Evolutionary conservation across 2,888 invertebrate species (phyloP).

Genomic region (Operophtera brumata): DNA sequence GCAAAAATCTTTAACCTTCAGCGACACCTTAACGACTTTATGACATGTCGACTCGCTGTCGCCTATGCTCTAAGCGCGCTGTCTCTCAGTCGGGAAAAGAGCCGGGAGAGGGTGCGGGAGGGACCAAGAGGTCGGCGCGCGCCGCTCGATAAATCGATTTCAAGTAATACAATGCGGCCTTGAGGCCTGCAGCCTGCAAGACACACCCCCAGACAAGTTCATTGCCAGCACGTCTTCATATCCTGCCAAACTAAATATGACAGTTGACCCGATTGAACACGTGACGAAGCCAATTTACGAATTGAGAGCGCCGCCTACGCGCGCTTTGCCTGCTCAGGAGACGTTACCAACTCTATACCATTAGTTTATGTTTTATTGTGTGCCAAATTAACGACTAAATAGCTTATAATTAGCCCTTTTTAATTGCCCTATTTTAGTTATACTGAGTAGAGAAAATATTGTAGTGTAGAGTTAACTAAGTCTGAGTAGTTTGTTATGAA

Average conservation of each 20-base stretch:
- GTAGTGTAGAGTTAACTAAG: background rate
- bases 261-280: slow-evolving; percentile 28
- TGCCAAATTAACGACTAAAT: slow-evolving; percentile 27
- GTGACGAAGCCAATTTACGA: slow-evolving; percentile 20
- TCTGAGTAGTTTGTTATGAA: too few relatives aligned
- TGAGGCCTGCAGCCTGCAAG: slow-evolving; percentile 73
- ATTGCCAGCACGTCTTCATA: slow-evolving; percentile 65
- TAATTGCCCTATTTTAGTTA: slow-evolving; percentile 9
- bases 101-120: slow-evolving; percentile 51
- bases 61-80: slow-evolving; percentile 32
- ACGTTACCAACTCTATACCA: slow-evolving; percentile 27
- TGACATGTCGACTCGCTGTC: slow-evolving; percentile 24
- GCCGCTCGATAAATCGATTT: slow-evolving; percentile 79
- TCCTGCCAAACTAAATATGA: slow-evolving; percentile 42
- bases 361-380: slow-evolving; percentile 25
- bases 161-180: slow-evolving; percentile 69
- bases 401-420: slow-evolving; percentile 26
- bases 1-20: background rate
- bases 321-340: slow-evolving; percentile 21
- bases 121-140: slow-evolving; percentile 65
- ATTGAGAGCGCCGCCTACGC: slow-evolving; percentile 23
- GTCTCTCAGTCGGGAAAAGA: slow-evolving; percentile 50
- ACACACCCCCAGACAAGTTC: slow-evolving; percentile 78
- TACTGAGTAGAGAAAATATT: background rate
- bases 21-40: too few relatives aligned